Evolutionary conservation across 2,888 invertebrate genomes (phyloP), one percentile per base, ranked within the genome.

Genomic region (Chymomyza caudatula): DNA sequence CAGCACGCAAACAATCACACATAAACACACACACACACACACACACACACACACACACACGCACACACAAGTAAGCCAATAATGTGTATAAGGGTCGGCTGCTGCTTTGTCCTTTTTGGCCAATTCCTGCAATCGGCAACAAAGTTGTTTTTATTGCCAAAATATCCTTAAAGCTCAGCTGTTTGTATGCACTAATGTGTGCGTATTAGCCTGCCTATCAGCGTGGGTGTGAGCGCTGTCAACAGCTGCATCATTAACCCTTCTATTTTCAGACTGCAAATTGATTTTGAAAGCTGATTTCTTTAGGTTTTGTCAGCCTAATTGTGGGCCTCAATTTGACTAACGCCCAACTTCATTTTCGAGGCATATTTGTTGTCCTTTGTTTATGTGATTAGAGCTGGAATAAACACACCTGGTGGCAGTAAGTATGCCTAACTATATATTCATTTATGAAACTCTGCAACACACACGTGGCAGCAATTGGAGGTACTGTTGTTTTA

Each of bases 211-310:
- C 61, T 59, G 53, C 6, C n/a, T 60, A 52, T 6, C 49, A n/a
- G n/a, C n/a, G n/a, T 60, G 54, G 22, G 53, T 56, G 22, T 59
- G 58, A 65, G 13, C 13, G 55, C 58, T 15, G 29, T n/a, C 47
- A 47, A 47, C 22, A 59, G 17, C 49, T 53, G 65, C 61, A 66
- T 81, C 69, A 81, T 84, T 80, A 80, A 84, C 61, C 64, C 60
- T 74, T 73, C 76, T 71, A 67, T 79, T 73, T 74, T 55, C 51
- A 37, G 60, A 57, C 59, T 57, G 62, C 61, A 85, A 85, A 82
- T 79, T 71, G 85, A 73, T 69, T 72, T 72, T 66, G 68, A 66
- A 71, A 68, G 69, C 69, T 67, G 65, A 69, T 74, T 78, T 58
- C 37, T 49, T 51, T 65, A 52, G 22, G 25, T 29, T n/a, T 17